A percentile compares a stretch with the other conserved stretches of the same genome.
These are phyloP conservation scores for Paramormyrops hopkinsi DNA, from an alignment of 2,797 vertebrate genomes.

Conservation along the genomic window DNA sequence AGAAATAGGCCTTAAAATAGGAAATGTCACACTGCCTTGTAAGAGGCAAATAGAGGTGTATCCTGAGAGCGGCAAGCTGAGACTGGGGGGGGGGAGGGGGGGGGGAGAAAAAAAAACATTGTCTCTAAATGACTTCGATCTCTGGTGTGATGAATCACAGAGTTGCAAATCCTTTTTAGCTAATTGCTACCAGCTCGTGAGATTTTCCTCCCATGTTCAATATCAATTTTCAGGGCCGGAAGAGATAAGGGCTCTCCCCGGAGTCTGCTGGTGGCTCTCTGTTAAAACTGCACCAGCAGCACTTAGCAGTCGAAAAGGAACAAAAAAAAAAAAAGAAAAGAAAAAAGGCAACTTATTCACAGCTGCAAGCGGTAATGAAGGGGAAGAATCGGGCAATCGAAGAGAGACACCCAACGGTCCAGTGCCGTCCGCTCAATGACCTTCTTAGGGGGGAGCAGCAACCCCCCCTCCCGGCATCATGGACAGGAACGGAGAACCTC, in stretches of 20 bases:
- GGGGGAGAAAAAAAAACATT: constrained; percentile 49
- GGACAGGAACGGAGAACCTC: not conserved
- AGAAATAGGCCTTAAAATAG: constrained; percentile 68
- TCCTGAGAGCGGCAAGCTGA: constrained; percentile 53
- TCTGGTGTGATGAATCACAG: constrained; percentile 88
- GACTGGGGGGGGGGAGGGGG: constrained; percentile 32
- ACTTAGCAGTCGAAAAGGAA: constrained; percentile 82
- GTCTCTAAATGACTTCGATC: constrained; percentile 88
- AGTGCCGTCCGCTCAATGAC: constrained; percentile 62
- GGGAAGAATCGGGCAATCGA: constrained; percentile 57
- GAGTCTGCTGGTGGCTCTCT: constrained; percentile 75
- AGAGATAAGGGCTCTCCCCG: constrained; percentile 81
- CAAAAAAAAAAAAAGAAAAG: constrained; percentile 46
- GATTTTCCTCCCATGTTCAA: constrained; percentile 88
- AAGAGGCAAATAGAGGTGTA: constrained; percentile 64
- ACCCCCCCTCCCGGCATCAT: not conserved
- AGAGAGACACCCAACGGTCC: constrained; percentile 58
- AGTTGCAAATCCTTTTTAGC: constrained; percentile 97
- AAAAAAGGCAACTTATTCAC: constrained; percentile 61
- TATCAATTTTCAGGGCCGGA: constrained; percentile 98
- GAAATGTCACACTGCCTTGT: constrained; percentile 70
- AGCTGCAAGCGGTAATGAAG: constrained; percentile 73
- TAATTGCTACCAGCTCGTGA: constrained; percentile 98
- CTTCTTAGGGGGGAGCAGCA: constrained; percentile 55
- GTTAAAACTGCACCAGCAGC: constrained; percentile 83